phyloP scores from a whole-genome alignment of 2,888 invertebrate genomes.

The Fabriciana adippe region DNA sequence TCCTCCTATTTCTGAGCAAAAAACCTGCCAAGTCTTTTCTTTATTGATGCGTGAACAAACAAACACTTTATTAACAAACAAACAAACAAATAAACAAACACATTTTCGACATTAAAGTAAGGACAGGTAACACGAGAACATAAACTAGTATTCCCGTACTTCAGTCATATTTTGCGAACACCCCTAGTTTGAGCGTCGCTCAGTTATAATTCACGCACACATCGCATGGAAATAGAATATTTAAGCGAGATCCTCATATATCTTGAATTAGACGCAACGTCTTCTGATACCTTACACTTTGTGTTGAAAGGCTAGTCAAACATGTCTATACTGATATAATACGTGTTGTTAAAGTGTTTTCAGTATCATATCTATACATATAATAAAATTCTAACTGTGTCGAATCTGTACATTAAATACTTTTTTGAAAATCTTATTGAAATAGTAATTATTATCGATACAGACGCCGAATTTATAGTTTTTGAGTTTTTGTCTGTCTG shows the following conservation, averaged over 20 bases:
- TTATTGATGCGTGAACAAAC: too few species aligned
- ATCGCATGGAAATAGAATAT: conserved; percentile 68
- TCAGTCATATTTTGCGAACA: conserved; percentile 22
- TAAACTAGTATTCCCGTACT: neutral
- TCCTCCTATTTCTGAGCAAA: too few species aligned
- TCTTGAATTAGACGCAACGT: conserved; percentile 54
- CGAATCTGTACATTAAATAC: too few species aligned
- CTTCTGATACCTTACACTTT: conserved; percentile 15
- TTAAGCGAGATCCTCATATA: conserved; percentile 68
- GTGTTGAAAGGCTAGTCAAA: neutral
- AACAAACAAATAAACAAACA: too few species aligned
- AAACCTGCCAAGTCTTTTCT: too few species aligned
- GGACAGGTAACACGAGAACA: neutral
- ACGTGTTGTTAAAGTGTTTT: neutral
- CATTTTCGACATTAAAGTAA: neutral
- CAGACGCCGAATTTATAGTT: too few species aligned
- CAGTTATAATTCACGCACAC: conserved; percentile 62
- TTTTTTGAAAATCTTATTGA: too few species aligned
- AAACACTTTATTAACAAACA: too few species aligned
- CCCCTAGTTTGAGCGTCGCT: conserved; percentile 34
- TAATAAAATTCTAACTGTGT: too few species aligned
- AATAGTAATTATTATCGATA: too few species aligned
- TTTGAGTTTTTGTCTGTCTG: too few species aligned
- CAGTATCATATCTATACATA: too few species aligned
- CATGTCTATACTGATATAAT: neutral